These are phyloP conservation scores for Oryzias dopingdopingensis DNA, from an alignment of 2,797 vertebrate genomes.

Conservation along the genomic window DNA sequence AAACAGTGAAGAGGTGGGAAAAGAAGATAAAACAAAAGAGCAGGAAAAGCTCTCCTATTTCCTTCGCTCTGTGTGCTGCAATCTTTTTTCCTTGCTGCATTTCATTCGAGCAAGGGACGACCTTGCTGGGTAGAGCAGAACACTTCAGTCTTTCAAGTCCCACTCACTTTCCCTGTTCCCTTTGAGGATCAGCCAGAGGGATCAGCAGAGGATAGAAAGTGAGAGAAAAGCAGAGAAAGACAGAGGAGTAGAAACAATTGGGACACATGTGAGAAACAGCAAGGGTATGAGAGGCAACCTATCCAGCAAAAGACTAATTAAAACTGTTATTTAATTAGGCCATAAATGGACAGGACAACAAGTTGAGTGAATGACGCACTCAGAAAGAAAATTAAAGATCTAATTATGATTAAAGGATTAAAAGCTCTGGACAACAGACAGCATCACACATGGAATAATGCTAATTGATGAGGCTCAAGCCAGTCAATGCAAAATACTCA, in stretches of 20 bases:
- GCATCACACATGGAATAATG: too few relatives aligned
- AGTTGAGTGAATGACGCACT: too few relatives aligned
- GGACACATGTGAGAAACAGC: constrained; percentile 48
- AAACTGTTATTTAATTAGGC: too few relatives aligned
- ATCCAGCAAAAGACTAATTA: too few relatives aligned
- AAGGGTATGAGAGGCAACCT: too few relatives aligned
- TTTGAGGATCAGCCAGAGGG: constrained; percentile 80
- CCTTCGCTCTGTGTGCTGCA: constrained; percentile 37
- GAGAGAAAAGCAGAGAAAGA: constrained; percentile 59
- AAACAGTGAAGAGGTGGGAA: constrained; percentile 55
- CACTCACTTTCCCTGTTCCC: constrained; percentile 74
- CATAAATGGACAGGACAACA: too few relatives aligned
- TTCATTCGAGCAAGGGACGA: constrained; percentile 72
- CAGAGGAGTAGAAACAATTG: constrained; percentile 57
- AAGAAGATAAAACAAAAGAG: constrained; percentile 55
- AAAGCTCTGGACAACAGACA: too few relatives aligned
- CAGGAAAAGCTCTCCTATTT: constrained; percentile 59
- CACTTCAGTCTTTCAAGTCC: constrained; percentile 79
- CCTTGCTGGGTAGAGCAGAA: constrained; percentile 73
- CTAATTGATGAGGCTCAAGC: too few relatives aligned
- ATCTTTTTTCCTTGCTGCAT: constrained; percentile 35
- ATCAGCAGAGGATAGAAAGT: constrained; percentile 70
- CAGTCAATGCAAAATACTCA: too few relatives aligned
- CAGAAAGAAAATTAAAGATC: too few relatives aligned
- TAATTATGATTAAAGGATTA: too few relatives aligned